These are phyloP conservation scores for Brachionus calyciflorus DNA, from an alignment of 1,140 invertebrate species.

Conservation along the genomic window DNA sequence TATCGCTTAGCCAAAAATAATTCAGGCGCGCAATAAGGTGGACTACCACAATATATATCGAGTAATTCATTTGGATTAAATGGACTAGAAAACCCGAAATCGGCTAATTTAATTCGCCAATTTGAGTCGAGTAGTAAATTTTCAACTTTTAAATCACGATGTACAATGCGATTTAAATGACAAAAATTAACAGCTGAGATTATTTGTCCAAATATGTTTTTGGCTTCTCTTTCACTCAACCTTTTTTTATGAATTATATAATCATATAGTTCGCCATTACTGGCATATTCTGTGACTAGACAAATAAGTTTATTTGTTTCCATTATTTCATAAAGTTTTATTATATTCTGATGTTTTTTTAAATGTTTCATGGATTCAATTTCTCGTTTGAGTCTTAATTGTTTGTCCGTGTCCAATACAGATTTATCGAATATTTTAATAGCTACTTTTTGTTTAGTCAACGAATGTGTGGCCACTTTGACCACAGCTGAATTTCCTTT, in stretches of 20 bases:
- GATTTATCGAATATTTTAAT: constrained; percentile 99
- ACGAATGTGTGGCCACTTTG: constrained; percentile 97
- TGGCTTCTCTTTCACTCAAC: constrained; percentile 62
- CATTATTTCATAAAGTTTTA: constrained; percentile 45
- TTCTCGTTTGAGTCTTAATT: constrained; percentile 29
- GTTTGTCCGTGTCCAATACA: constrained; percentile 25
- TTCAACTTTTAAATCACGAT: constrained; percentile 71
- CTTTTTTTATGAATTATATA: constrained; percentile 65
- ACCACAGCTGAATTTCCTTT: constrained; percentile 99
- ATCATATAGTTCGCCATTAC: constrained; percentile 76
- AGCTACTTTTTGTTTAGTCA: constrained; percentile 84
- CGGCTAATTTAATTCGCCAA: constrained; percentile 97
- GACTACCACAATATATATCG: constrained; percentile 94
- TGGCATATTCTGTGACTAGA: constrained; percentile 43
- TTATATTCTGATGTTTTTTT: constrained; percentile 24
- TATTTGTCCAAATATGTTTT: constrained; percentile 85
- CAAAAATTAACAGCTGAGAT: constrained; percentile 99
- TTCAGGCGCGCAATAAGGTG: constrained; percentile 99
- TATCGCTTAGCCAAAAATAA: constrained; percentile 96
- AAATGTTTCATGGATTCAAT: constrained; percentile 45
- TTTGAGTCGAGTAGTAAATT: constrained; percentile 93
- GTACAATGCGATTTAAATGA: constrained; percentile 97
- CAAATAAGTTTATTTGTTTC: constrained; percentile 35
- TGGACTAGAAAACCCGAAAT: constrained; percentile 99
- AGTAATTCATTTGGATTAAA: constrained; percentile 99